These are phyloP conservation scores for Pteronotus mesoamericanus DNA, from an alignment of 2,797 vertebrate genomes.

Conservation along the genomic window DNA sequence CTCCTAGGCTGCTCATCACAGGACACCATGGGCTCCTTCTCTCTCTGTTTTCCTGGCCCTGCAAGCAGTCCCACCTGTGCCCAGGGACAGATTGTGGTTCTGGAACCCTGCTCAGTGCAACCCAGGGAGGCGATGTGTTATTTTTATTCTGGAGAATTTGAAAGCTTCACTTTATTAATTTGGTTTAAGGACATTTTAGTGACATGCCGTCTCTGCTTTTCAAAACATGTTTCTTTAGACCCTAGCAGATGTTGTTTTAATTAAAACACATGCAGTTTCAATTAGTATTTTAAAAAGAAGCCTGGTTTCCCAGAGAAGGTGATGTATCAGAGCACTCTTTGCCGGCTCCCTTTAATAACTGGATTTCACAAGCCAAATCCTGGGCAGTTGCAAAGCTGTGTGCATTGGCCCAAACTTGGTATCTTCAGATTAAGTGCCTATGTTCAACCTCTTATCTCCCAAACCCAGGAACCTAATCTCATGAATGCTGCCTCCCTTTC, in stretches of 20 bases:
- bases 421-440: not conserved
- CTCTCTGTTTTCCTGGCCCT: not conserved
- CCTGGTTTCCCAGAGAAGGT: constrained; percentile 33
- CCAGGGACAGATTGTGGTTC: not conserved
- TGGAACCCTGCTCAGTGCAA: not conserved
- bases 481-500: not conserved
- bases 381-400: not conserved
- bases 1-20: no score
- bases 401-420: not conserved
- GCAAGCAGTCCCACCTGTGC: not conserved
- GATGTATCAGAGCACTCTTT: not conserved
- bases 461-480: not conserved
- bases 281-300: constrained; percentile 49
- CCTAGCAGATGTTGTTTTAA: constrained; percentile 64
- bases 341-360: not conserved
- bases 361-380: not conserved
- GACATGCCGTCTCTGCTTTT: constrained; percentile 20
- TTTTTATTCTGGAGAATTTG: not conserved
- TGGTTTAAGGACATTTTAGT: not conserved
- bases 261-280: constrained; percentile 61
- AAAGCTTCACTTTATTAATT: constrained; percentile 5
- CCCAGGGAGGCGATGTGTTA: rapidly evolving
- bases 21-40: rapidly evolving
- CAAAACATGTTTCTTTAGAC: constrained; percentile 47
- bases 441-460: not conserved